These are phyloP conservation scores for Empis stercorea DNA, from an alignment of 2,888 invertebrate species.

Conservation along the genomic window DNA sequence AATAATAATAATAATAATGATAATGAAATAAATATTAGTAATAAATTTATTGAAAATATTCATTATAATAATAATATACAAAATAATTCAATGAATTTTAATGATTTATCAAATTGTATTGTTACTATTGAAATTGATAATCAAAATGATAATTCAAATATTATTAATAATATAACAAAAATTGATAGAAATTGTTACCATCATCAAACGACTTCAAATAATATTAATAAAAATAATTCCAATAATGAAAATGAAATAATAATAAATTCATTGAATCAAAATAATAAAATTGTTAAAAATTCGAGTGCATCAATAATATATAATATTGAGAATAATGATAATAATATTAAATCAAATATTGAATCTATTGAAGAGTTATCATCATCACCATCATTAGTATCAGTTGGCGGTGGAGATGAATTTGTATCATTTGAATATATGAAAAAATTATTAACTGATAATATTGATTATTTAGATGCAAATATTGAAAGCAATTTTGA, in stretches of 20 bases:
- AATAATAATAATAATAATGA: neutral
- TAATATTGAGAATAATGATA: neutral
- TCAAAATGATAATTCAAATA: neutral
- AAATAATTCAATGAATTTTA: slow-evolving; percentile 37
- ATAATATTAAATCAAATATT: neutral
- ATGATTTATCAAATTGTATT: slow-evolving; percentile 38
- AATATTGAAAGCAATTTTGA: slow-evolving; percentile 27
- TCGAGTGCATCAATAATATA: neutral
- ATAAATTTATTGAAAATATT: neutral
- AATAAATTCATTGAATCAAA: neutral
- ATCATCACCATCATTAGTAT: neutral
- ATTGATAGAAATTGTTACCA: too few relatives aligned
- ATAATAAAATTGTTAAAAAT: neutral
- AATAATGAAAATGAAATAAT: slow-evolving; percentile 18
- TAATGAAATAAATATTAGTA: neutral
- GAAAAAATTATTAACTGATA: slow-evolving; percentile 28
- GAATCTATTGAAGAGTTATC: neutral
- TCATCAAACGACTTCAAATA: neutral
- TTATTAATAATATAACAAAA: slow-evolving; percentile 6
- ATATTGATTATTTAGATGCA: slow-evolving; percentile 13
- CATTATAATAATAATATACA: slow-evolving; percentile 11
- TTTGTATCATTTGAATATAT: slow-evolving; percentile 37
- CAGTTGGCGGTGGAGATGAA: slow-evolving; percentile 18
- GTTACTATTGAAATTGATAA: slow-evolving; percentile 28
- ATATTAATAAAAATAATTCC: slow-evolving; percentile 16